Evolutionary conservation across 53 echinoderm and acorn worm genomes (phyloP), one percentile per base, ranked within the genome.

Genomic region (Mesocentrotus franciscanus): DNA sequence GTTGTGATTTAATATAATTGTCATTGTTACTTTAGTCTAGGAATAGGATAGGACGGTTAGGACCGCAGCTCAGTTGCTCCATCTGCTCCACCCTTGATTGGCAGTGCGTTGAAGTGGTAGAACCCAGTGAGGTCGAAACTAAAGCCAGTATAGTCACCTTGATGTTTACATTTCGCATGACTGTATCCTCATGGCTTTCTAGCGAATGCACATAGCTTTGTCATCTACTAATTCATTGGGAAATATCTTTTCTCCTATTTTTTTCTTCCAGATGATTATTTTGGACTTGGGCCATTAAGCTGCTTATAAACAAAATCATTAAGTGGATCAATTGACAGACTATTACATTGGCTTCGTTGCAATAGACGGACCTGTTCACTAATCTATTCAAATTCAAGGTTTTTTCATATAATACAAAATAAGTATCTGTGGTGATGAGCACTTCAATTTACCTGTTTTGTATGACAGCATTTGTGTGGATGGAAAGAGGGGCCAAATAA

Each of bases 81-180:
- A 49, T 33, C 20, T 39, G 42, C 18, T 36, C 36, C 42, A 81
- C 39, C 36, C 81, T 81, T 81, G 81, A 81, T 81, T 81, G 81
- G 42, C 81, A 81, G 81, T 39, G 81, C 81, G 15, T 81, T 81
- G 81, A 81, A 30, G 29, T 74, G 74, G 29, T 10, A 74, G 81
- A 81, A 42, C 81, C 81, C 33, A 33, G 76, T 33, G 76, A 32
- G 76, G 76, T 76, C 76, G 76, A 76, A 76, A 76, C 76, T 76
- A 76, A 76, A 76, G 32, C 76, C 76, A 76, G 76, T 76, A 76
- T 33, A 78, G 33, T 81, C 22, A 81, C 39, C 81, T 72, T 81
- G 17, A 81, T 81, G 42, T 81, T 81, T 81, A 81, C 81, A 81
- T 39, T 36, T 42, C 81, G 42, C 81, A 8, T 81, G 36, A 42